Evolutionary conservation across 92 coral and sea anemone species (phyloP).

Genomic region (Diadumene lineata): DNA sequence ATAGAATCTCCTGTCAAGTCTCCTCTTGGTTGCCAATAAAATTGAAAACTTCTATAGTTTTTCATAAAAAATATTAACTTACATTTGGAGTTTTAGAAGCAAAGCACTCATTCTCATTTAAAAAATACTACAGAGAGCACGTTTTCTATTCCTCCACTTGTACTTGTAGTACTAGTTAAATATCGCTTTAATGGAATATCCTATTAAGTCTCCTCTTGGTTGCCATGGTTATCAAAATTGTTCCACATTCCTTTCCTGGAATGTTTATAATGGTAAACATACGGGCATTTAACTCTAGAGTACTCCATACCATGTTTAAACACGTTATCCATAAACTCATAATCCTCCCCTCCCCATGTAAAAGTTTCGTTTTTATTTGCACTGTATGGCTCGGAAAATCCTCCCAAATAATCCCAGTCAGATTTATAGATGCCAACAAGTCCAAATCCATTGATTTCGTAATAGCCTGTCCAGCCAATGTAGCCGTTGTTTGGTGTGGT

Average conservation of each 20-base stretch:
- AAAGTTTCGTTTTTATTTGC: conserved; percentile 22
- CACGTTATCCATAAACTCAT: conserved; percentile 65
- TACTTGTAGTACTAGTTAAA: no score
- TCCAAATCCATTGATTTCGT: conserved; percentile 70
- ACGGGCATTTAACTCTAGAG: conserved; percentile 65
- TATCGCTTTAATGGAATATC: no score
- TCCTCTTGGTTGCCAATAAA: no score
- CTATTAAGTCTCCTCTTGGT: no score
- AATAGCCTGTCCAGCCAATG: conserved; percentile 46
- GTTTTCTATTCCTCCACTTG: no score
- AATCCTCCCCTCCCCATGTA: conserved; percentile 85
- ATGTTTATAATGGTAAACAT: conserved; percentile 69
- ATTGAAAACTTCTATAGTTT: no score
- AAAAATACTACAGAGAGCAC: no score
- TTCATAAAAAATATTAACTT: no score
- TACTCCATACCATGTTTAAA: conserved; percentile 53
- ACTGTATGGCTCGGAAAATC: conserved; percentile 44
- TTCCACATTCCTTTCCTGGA: conserved; percentile 35
- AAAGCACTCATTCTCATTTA: no score
- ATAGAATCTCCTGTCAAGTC: no score
- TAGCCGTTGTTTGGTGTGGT: conserved; percentile 39
- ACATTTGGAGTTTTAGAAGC: no score
- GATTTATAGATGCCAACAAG: conserved; percentile 71
- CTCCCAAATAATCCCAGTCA: conserved; percentile 70
- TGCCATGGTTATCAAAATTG: background rate